Conservation (phyloP, 2,113 vertebrate species). For the Bos taurus region ARS-UCD2.0 NC_037340.1:39641501-39642000, state of each 20-base stretch:
- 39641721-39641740: background rate
- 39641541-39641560: background rate
- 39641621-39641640: background rate
- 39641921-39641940: background rate
- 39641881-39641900: background rate
- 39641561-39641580: background rate
- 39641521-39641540: background rate
- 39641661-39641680: background rate
- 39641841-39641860: background rate
- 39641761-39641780: background rate
- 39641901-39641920: background rate
- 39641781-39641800: background rate
- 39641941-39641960: background rate
- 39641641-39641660: background rate
- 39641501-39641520: background rate
- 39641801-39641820: background rate
- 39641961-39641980: background rate
- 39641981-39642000: background rate
- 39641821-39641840: background rate
- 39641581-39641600: background rate
- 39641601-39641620: background rate
- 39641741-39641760: background rate
- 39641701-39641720: rapidly evolving
- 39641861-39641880: background rate
- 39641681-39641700: background rate